Base-by-base conservation (phyloP, 1,140 invertebrate species). In the Lordiphosa clarofinis region DNA sequence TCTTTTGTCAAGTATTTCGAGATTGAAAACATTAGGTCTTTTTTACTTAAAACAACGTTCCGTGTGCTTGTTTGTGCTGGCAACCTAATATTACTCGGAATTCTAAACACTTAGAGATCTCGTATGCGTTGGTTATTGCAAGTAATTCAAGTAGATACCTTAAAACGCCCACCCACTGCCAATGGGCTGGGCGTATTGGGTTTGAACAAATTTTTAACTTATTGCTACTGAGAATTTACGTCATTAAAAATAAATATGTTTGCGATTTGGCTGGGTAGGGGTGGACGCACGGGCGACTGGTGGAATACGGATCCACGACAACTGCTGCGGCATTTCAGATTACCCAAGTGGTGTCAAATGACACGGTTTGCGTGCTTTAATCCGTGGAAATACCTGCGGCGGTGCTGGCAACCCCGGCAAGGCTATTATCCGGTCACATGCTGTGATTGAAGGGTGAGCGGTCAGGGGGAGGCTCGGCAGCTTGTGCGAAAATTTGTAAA, bases 401-500 rank as follows among this genome's bases (percentile, higher is more conserved):
- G 36, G 48, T 58, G 58, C 37, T 55, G 78, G 59, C 64, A 64
- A 65, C 64, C 54, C 58, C 57, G 40, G 46, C 79, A 84, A 67
- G 65, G 79, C 73, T 84, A 78, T 84, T 84, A 86, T 71, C 66
- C 53, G 73, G 79, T 84, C 79, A 54, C 78, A 84, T 78, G 79
- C 78, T 84, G 78, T 5, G 63, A 40, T 37, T 39, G 50, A 33
- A 24, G 69, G 44, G 61, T 62, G 56, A 9, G 59, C 40, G 39
- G 42, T 37, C 28, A 21, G 50, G 37, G 12, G 21, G 21, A 12
- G 40, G 15, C 35, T 35, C 31, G 15, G 65, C 50, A 62, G 57
- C 55, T 73, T 82, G 78, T 84, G 78, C 78, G 79, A 84, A 84
- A 84, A 84, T 84, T 84, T 84, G 78, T 84, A 73, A 84, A 84